Percentiles rank a stretch among this genome's conserved stretches.
Evolutionary conservation across 2,888 invertebrate species (phyloP).

Genomic region (Oxyscelio sp.): DNA sequence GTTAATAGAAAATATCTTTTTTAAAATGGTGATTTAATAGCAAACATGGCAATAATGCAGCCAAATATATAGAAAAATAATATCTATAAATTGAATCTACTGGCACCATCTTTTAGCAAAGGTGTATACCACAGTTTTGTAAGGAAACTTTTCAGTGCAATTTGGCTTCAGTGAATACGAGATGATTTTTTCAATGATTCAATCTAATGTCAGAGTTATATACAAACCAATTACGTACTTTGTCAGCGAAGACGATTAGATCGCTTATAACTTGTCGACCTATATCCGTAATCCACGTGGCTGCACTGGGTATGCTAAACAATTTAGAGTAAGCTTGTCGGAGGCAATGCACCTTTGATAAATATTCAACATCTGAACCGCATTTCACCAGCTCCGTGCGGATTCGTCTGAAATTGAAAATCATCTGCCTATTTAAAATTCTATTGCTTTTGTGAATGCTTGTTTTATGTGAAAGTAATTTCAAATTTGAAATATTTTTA

Average conservation of each 20-base stretch:
- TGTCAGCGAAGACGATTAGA: conserved; percentile 95
- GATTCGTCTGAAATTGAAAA: conserved; percentile 90
- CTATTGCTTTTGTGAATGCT: too few species aligned
- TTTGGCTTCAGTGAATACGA: conserved; percentile 10
- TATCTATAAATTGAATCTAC: too few species aligned
- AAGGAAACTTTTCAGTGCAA: conserved; percentile 6
- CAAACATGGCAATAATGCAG: too few species aligned
- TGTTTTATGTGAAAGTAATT: too few species aligned
- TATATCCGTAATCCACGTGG: conserved; percentile 95
- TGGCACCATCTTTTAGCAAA: too few species aligned
- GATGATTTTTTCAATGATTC: conserved; percentile 33
- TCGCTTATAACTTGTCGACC: conserved; percentile 97
- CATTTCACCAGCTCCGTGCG: conserved; percentile 97
- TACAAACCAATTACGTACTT: conserved; percentile 89
- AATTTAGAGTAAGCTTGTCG: conserved; percentile 95
- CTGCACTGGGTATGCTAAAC: conserved; percentile 92
- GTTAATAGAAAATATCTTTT: too few species aligned
- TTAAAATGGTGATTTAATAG: too few species aligned
- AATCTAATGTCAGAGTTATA: conserved; percentile 26
- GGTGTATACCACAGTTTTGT: too few species aligned
- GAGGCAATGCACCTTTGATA: conserved; percentile 98
- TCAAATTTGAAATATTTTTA: too few species aligned
- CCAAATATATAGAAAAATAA: too few species aligned
- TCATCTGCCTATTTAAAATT: too few species aligned
- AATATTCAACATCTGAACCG: conserved; percentile 96